These are phyloP conservation scores for Megalops cyprinoides DNA, from an alignment of 2,797 vertebrate genomes.

Conservation along the genomic window DNA sequence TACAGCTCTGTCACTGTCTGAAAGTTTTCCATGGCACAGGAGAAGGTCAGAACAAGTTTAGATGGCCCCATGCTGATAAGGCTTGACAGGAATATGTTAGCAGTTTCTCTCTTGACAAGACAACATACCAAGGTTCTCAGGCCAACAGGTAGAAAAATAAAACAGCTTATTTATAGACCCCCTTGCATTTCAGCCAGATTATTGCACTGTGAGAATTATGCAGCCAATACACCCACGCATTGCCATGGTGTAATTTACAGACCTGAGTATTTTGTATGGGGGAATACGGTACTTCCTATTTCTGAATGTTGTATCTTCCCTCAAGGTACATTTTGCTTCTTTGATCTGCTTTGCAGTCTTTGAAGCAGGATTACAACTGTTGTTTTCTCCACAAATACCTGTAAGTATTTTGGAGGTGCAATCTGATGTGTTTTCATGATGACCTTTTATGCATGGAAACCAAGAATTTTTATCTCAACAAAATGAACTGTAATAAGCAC, in stretches of 20 bases:
- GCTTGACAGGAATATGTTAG: slow-evolving; percentile 59
- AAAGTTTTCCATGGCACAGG: slow-evolving; percentile 61
- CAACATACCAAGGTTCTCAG: slow-evolving; percentile 41
- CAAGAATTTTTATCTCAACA: not conserved
- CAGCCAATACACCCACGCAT: not conserved
- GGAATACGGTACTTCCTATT: not conserved
- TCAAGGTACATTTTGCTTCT: not conserved
- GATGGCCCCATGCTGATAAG: slow-evolving; percentile 54
- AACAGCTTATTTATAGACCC: slow-evolving; percentile 19
- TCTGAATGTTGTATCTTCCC: not conserved
- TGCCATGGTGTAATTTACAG: not conserved
- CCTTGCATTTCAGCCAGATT: not conserved
- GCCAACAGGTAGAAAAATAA: slow-evolving; percentile 40
- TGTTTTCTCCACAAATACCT: not conserved
- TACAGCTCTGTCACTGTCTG: slow-evolving; percentile 50
- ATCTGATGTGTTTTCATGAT: not conserved
- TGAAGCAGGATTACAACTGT: too few species aligned
- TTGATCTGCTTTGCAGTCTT: not conserved
- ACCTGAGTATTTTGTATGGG: not conserved
- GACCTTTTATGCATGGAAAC: not conserved
- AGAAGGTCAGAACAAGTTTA: slow-evolving; percentile 67
- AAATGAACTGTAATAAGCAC: not conserved
- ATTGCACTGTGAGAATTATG: not conserved
- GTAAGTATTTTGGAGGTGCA: not conserved
- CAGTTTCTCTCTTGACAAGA: slow-evolving; percentile 55